Conservation (phyloP, 2,113 vertebrate genomes). For the Brachyistius frenatus region DNA sequence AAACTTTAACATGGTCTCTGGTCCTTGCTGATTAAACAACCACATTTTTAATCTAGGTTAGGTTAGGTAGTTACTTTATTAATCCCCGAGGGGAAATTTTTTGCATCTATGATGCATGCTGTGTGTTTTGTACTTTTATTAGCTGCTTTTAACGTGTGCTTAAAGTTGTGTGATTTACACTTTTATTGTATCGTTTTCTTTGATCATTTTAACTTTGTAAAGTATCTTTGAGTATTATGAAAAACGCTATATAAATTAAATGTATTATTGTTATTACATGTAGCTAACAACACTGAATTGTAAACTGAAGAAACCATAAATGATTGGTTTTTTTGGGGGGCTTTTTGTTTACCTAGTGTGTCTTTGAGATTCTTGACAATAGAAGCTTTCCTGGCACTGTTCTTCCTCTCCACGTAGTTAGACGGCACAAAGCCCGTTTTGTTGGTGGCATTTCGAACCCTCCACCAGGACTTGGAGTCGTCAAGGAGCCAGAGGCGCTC, state of each 20-base stretch:
- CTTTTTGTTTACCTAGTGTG: constrained; percentile 87
- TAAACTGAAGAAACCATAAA: not conserved
- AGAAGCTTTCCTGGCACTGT: constrained; percentile 92
- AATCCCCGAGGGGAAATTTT: too few species aligned
- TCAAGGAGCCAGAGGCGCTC: constrained; percentile 92
- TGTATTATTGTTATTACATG: not conserved
- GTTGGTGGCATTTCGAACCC: constrained; percentile 92
- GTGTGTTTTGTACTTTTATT: too few species aligned
- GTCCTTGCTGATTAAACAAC: not conserved
- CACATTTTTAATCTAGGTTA: not conserved
- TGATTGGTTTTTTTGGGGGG: constrained; percentile 32
- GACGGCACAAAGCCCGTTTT: constrained; percentile 94
- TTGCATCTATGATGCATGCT: too few species aligned
- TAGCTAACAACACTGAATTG: not conserved
- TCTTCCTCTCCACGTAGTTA: constrained; percentile 94
- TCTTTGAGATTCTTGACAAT: constrained; percentile 95
- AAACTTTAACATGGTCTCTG: constrained; percentile 17
- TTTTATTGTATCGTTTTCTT: too few species aligned
- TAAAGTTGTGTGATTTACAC: too few species aligned
- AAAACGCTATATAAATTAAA: too few species aligned
- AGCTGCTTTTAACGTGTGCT: too few species aligned
- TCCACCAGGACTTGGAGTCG: constrained; percentile 95
- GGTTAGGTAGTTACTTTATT: too few species aligned
- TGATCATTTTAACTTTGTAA: too few species aligned
- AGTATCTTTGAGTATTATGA: too few species aligned